phyloP scores from a whole-genome alignment of 2,888 invertebrate genomes.

The Amaurobius ferox region DNA sequence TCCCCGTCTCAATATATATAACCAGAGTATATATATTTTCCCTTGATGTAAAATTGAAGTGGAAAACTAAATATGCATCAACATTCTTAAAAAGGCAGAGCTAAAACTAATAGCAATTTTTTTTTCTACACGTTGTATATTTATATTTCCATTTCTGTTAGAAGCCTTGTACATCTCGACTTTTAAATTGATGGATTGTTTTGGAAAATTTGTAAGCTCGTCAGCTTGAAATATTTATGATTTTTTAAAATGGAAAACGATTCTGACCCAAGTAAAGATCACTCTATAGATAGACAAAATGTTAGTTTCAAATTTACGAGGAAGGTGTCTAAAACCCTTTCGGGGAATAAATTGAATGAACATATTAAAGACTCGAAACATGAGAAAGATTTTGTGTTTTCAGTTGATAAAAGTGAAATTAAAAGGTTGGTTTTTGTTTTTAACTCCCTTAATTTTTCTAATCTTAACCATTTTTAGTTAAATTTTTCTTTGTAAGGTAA shows the following conservation, averaged over 20 bases:
- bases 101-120: no score
- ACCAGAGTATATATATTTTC: no score
- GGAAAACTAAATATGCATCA: no score
- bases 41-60: no score
- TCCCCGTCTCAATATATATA: no score
- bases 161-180: no score
- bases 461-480: neutral
- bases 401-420: slow-evolving; percentile 68
- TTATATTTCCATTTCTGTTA: no score
- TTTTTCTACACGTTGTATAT: no score
- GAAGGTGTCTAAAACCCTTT: slow-evolving; percentile 22
- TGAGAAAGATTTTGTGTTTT: slow-evolving; percentile 61
- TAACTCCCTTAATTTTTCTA: neutral
- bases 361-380: neutral
- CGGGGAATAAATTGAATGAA: slow-evolving; percentile 52
- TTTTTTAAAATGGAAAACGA: neutral
- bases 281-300: slow-evolving; percentile 37
- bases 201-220: no score
- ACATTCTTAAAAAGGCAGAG: no score
- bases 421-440: slow-evolving; percentile 42
- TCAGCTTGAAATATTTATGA: no score
- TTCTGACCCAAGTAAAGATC: neutral
- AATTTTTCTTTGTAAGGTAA: neutral
- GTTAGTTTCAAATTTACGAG: slow-evolving; percentile 64
- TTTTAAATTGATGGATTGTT: no score